These are phyloP conservation scores for Bombus balteatus DNA, from an alignment of 1,140 invertebrate species.

Conservation along the genomic window DNA sequence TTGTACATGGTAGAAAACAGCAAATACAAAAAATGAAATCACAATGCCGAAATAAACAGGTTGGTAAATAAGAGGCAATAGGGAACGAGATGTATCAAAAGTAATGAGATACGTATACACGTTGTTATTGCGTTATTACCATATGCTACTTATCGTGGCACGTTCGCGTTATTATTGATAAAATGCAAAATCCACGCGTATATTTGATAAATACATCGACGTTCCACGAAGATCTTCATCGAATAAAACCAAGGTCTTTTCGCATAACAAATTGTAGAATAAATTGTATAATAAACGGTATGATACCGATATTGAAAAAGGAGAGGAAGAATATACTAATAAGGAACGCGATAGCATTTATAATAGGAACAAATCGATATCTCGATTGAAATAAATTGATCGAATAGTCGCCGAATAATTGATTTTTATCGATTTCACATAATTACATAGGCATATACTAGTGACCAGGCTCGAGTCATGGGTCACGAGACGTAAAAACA, in stretches of 20 bases:
- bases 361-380: slow-evolving; percentile 1
- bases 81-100: too few species aligned
- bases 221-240: not conserved
- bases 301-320: not conserved
- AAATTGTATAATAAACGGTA: not conserved
- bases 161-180: not conserved
- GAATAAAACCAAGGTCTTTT: not conserved
- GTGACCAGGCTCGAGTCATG: not conserved
- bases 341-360: not conserved
- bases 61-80: not conserved
- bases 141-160: not conserved
- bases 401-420: slow-evolving; percentile 52
- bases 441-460: slow-evolving; percentile 9
- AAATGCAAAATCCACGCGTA: not conserved
- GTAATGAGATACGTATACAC: not conserved
- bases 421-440: slow-evolving; percentile 55
- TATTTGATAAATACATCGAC: not conserved
- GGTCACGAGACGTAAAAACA: not conserved
- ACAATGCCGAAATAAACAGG: not conserved
- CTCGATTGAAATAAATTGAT: slow-evolving; percentile 14
- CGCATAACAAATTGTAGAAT: not conserved
- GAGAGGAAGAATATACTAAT: not conserved
- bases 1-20: not conserved
- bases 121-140: not conserved
- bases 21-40: not conserved